These are phyloP conservation scores for Pogonocichla stellata DNA, from an alignment of 2,113 vertebrate species.

Conservation along the genomic window DNA sequence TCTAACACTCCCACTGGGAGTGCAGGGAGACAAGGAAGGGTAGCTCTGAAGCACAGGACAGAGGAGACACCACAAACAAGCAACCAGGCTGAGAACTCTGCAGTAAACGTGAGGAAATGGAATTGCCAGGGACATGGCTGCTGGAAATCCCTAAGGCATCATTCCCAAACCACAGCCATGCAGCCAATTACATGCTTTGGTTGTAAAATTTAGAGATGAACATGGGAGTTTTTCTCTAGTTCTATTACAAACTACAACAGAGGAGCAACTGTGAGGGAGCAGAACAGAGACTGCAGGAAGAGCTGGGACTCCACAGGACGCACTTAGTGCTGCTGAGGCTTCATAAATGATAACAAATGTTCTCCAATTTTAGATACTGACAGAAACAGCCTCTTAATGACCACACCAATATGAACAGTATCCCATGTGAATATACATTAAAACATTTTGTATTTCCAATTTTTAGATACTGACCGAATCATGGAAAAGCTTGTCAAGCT, in stretches of 20 bases:
- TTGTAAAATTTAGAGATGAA: neutral
- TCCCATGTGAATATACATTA: neutral
- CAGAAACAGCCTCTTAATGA: neutral
- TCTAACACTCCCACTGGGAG: accelerated
- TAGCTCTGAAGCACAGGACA: neutral
- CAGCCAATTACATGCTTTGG: neutral
- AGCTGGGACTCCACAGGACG: conserved; percentile 17
- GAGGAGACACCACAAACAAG: neutral
- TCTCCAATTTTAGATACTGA: neutral
- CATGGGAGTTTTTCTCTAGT: neutral
- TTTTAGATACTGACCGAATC: neutral
- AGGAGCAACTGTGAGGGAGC: neutral
- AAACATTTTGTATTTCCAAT: neutral
- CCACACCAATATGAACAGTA: neutral
- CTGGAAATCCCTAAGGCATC: neutral
- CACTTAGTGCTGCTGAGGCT: conserved; percentile 5
- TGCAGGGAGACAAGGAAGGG: neutral
- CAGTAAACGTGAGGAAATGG: neutral
- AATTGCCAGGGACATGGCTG: neutral
- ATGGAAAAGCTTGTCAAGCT: neutral
- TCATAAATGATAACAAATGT: conserved; percentile 1
- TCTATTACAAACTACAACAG: neutral
- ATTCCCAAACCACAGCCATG: neutral
- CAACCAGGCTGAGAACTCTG: neutral
- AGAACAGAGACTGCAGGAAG: neutral